phyloP scores from a whole-genome alignment of 2,888 invertebrate species.

The Fragum whitleyi region DNA sequence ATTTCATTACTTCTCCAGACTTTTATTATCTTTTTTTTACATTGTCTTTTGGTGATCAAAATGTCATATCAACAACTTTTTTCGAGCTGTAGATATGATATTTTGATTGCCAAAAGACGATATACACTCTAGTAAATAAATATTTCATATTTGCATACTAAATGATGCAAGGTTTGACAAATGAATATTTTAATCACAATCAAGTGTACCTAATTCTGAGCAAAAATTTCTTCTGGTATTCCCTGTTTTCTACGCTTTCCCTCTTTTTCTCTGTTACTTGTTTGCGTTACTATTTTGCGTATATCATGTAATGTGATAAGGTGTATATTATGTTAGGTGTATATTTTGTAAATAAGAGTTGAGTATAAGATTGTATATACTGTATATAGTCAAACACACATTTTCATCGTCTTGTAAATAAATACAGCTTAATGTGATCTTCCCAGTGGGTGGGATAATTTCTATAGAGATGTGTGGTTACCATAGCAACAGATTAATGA shows the following conservation, averaged over 20 bases:
- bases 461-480: conserved; percentile 47
- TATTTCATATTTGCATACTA: too few relatives aligned
- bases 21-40: too few relatives aligned
- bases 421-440: conserved; percentile 61
- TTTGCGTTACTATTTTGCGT: neutral
- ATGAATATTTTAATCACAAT: too few relatives aligned
- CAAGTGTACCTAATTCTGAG: too few relatives aligned
- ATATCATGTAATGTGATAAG: conserved; percentile 23
- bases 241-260: neutral
- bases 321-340: conserved; percentile 19
- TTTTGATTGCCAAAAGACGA: too few relatives aligned
- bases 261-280: neutral
- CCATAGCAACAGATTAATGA: conserved; percentile 44
- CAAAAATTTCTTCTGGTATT: too few relatives aligned
- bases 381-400: conserved; percentile 31
- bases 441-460: conserved; percentile 53
- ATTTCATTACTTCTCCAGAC: too few relatives aligned
- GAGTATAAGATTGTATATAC: conserved; percentile 21
- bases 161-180: too few relatives aligned
- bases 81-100: too few relatives aligned
- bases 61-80: too few relatives aligned
- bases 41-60: too few relatives aligned
- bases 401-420: conserved; percentile 49
- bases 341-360: conserved; percentile 29
- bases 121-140: too few relatives aligned